Evolutionary conservation across 2,888 invertebrate species (phyloP), one percentile per base, ranked within the genome.

Genomic region (Ophraella communa): DNA sequence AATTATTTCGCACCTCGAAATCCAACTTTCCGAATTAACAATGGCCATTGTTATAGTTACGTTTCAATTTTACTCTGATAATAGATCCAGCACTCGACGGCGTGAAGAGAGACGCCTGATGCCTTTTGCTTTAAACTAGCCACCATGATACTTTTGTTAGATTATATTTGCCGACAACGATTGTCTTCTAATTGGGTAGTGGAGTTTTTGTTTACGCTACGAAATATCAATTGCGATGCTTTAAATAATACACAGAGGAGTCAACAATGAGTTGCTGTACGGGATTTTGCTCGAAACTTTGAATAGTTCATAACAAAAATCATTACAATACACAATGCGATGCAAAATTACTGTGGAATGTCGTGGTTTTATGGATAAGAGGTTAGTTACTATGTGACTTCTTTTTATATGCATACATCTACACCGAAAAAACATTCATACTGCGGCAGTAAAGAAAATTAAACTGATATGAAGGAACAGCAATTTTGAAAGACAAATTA

Each of bases 1-100:
- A 76, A 76, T 76, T 76, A 76, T 75, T 73, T 73, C 73, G 68
- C 73, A 73, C 74, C 72, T 73, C 67, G 63, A 70, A 69, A 51
- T 66, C 70, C 62, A 69, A 72, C 73, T 73, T 73, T 64, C 68
- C 71, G 66, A 71, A 71, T 73, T 70, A 71, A 73, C 70, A 73
- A 74, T 71, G 66, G 64, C 70, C 61, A 68, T 74, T 73, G 72
- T 74, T 62, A 58, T 60, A 64, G 69, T 62, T 58, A 65, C 66
- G 66, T 68, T 70, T 65, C 68, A 70, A 65, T 66, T 70, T 65
- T 70, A 59, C 54, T 49, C 44, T 63, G 62, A 70, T 65, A 65
- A 69, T 65, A 62, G 64, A 66, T 64, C 61, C 54, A 49, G n/a
- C 52, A 52, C 52, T 10, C 42, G 63, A 56, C 64, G 52, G 56